Evolutionary conservation across 2,888 invertebrate species (phyloP), one percentile per base, ranked within the genome.

Genomic region (Branchellion lobata): DNA sequence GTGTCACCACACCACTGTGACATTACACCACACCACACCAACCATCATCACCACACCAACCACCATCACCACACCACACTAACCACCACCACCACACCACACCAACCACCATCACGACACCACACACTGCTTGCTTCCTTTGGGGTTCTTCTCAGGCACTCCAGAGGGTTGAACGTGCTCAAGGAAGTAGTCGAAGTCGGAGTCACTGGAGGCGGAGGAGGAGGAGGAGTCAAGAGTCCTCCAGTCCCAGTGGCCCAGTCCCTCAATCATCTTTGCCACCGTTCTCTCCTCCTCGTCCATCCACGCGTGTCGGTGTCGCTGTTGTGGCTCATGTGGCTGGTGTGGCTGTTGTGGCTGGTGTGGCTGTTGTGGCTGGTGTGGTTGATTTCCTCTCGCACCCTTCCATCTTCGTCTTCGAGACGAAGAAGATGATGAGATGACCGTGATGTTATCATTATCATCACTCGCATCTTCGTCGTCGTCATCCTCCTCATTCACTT

Each of bases 121-220:
- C 40, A 40, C 40, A 40, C 40, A 40, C 40, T 40, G 29, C 40
- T 75, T 0, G 51, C 27, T 29, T 1, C 51, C 29, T 75, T 31
- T 1, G 36, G 2, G n/a, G n/a, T 27, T 36, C 40, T 73, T 0
- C 24, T 11, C 34, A 40, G 8, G 14, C 71, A 31, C n/a, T 73
- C 47, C 34, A 14, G 34, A 11, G n/a, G 34, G 31, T 29, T 29
- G 92, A 1, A 94, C 94, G 84, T 94, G 88, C 80, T 88, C 86
- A 82, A 94, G 93, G 81, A 93, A 92, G 87, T 94, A 94, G 82
- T 94, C 94, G 75, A 87, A 86, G 78, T 94, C 94, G 24, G 93
- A 93, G 34, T 93, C 94, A 83, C 90, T 90, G 65, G 86, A 86
- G 81, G 86, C 86, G 34, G 89, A 89, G 83, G 95, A 95, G 21